Evolutionary conservation across 2,113 vertebrate genomes (phyloP).

Genomic region (Parus major): DNA sequence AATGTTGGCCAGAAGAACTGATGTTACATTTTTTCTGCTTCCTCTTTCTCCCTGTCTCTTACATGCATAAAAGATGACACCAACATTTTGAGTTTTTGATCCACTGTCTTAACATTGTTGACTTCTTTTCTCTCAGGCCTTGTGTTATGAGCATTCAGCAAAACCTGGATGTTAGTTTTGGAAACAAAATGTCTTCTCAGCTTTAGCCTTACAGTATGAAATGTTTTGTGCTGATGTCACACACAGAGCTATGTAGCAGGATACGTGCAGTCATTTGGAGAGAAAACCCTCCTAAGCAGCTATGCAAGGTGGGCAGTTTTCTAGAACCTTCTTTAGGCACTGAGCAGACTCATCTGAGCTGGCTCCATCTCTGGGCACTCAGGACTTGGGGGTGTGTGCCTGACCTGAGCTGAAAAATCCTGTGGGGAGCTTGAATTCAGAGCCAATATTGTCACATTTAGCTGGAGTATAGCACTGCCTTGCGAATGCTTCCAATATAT

Average conservation of each 20-base stretch:
- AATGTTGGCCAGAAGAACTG: background rate
- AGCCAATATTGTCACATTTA: background rate
- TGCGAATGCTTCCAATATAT: background rate
- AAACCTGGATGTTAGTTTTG: background rate
- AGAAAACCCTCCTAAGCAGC: background rate
- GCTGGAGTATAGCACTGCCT: background rate
- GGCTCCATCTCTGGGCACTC: background rate
- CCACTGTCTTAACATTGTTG: background rate
- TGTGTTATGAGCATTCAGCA: background rate
- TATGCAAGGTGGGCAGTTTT: background rate
- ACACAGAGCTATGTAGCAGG: background rate
- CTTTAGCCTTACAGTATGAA: background rate
- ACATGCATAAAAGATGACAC: background rate
- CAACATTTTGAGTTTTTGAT: background rate
- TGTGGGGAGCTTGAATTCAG: background rate
- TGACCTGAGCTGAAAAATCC: background rate
- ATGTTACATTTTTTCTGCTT: background rate
- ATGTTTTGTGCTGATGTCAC: background rate
- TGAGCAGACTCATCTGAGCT: background rate
- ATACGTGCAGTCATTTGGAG: background rate
- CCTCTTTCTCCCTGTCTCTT: background rate
- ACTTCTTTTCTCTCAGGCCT: background rate
- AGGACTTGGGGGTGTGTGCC: accelerated
- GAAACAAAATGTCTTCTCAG: background rate
- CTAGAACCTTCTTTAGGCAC: background rate